These are phyloP conservation scores for Xestia sexstrigata DNA, from an alignment of 2,888 invertebrate genomes.

Conservation along the genomic window DNA sequence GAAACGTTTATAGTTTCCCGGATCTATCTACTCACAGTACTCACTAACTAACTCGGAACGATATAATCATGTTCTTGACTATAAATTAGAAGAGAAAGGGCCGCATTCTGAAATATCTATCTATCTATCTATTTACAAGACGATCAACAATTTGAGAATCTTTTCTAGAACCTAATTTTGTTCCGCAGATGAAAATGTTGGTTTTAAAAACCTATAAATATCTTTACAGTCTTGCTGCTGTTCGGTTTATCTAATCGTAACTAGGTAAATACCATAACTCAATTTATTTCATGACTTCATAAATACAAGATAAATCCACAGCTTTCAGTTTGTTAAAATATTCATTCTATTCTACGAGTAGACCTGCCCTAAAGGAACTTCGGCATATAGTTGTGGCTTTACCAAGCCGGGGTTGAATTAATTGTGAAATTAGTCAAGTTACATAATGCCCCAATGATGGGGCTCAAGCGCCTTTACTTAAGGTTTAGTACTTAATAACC, in stretches of 20 bases:
- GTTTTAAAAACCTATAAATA: background rate
- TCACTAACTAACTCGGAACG: background rate
- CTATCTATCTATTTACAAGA: background rate
- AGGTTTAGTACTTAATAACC: slow-evolving; percentile 77
- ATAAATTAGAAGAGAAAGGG: background rate
- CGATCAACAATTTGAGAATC: too few relatives aligned
- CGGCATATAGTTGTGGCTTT: slow-evolving; percentile 64
- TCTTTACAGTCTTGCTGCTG: background rate
- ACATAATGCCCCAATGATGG: slow-evolving; percentile 67
- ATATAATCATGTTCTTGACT: background rate
- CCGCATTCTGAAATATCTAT: too few relatives aligned
- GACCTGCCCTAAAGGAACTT: slow-evolving; percentile 45
- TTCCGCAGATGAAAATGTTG: too few relatives aligned
- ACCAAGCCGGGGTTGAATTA: slow-evolving; percentile 69
- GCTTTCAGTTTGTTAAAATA: slow-evolving; percentile 44
- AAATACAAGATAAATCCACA: slow-evolving; percentile 16
- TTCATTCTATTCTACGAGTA: slow-evolving; percentile 48
- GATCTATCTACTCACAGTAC: background rate
- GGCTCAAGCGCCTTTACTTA: slow-evolving; percentile 70
- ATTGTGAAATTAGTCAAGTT: slow-evolving; percentile 74
- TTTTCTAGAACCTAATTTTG: background rate
- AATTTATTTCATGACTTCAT: slow-evolving; percentile 17
- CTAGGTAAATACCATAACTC: background rate
- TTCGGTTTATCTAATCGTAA: background rate
- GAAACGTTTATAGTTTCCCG: slow-evolving; percentile 20